Percentiles rank a stretch among this genome's conserved stretches.
phyloP scores from a whole-genome alignment of 2,888 invertebrate species.

The Drosophila neonasuta region DNA sequence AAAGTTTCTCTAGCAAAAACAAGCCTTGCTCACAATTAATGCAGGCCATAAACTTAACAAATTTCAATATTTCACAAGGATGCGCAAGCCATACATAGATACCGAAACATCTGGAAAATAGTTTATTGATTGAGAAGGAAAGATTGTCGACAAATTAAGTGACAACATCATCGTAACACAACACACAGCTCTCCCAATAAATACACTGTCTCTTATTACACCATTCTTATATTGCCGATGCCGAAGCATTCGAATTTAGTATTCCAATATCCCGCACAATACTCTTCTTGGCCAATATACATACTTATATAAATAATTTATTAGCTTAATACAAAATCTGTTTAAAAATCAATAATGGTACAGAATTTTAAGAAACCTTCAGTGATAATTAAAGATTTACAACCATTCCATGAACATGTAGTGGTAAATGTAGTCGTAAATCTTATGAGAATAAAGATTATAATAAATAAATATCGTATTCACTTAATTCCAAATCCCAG shows the following conservation, averaged over 20 bases:
- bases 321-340: constrained; percentile 19
- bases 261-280: constrained; percentile 47
- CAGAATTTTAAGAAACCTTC: constrained; percentile 18
- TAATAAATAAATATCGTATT: constrained; percentile 15
- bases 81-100: constrained; percentile 27
- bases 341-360: constrained; percentile 14
- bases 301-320: constrained; percentile 39
- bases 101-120: constrained; percentile 35
- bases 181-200: constrained; percentile 41
- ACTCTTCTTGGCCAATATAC: constrained; percentile 66
- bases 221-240: constrained; percentile 21
- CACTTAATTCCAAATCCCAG: constrained; percentile 8
- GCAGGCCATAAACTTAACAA: constrained; percentile 54
- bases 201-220: constrained; percentile 36
- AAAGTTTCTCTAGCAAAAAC: constrained; percentile 80
- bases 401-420: constrained; percentile 30
- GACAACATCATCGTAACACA: constrained; percentile 26
- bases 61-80: constrained; percentile 50
- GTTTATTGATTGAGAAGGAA: constrained; percentile 35
- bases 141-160: constrained; percentile 31
- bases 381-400: constrained; percentile 25
- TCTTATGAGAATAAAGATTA: constrained; percentile 23
- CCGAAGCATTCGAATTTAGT: constrained; percentile 56
- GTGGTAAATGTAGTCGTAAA: constrained; percentile 15
- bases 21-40: constrained; percentile 54